These are phyloP conservation scores for Meandrusa payeni DNA, from an alignment of 2,888 invertebrate species.

Conservation along the genomic window DNA sequence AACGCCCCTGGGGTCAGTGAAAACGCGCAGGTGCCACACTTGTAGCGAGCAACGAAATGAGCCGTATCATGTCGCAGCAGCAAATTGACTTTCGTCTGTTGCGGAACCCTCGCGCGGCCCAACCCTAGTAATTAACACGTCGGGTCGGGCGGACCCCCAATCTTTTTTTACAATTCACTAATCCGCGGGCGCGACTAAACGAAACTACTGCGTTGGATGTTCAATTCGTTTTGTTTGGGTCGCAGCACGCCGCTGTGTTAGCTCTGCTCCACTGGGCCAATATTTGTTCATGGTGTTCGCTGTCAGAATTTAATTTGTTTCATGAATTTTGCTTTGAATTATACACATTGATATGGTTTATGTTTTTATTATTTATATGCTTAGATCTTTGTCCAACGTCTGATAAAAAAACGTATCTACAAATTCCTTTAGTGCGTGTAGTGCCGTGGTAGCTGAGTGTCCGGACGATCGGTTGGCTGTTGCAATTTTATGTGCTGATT, in stretches of 20 bases:
- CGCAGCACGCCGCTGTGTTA: constrained; percentile 19
- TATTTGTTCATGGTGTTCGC: constrained; percentile 3
- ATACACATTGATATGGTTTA: too few relatives aligned
- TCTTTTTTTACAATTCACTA: constrained; percentile 77
- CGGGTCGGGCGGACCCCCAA: constrained; percentile 66
- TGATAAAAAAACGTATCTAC: too few relatives aligned
- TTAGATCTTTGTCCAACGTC: too few relatives aligned
- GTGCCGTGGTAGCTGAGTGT: too few relatives aligned
- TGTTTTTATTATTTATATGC: too few relatives aligned
- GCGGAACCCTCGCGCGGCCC: constrained; percentile 59
- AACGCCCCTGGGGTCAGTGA: constrained; percentile 48
- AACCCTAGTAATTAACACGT: constrained; percentile 81
- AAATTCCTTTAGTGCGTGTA: too few relatives aligned
- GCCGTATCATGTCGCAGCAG: constrained; percentile 84
- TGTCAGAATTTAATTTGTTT: constrained; percentile 17
- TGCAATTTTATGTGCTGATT: too few relatives aligned
- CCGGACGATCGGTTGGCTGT: too few relatives aligned
- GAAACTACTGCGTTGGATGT: constrained; percentile 53
- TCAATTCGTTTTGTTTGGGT: constrained; percentile 50
- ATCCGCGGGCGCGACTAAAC: constrained; percentile 76
- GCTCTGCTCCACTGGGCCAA: constrained; percentile 8
- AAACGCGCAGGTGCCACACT: constrained; percentile 77
- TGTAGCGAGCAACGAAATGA: constrained; percentile 81
- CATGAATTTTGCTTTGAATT: background rate
- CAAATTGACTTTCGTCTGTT: constrained; percentile 83